Base-by-base conservation (phyloP, 2,888 invertebrate genomes). In the Tipula confusa region DNA sequence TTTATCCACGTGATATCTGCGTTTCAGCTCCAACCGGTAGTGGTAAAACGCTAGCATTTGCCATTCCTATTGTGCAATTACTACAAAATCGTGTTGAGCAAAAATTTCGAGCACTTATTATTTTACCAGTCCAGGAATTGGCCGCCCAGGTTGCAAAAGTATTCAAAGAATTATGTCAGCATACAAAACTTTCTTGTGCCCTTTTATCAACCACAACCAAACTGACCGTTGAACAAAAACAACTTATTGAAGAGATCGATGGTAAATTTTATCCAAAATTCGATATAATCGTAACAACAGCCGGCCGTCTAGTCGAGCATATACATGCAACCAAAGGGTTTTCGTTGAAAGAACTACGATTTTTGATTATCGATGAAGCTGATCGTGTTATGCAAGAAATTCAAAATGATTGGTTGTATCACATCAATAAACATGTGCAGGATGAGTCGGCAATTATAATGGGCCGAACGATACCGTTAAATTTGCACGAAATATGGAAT, bases 21-120 rank as follows among this genome's bases (percentile, higher is more conserved):
- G 96, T 99, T 31, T 98, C 97, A 79, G 98, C 98, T 18, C 98
- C 99, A 0, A 99, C 99, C 1, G 98, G 98, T 18, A 98, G 98
- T 91, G 99, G 99, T 24, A 99, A 99, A 91, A 99, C 99, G 0
- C 90, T 99, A 84, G 95, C 98, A 2, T 99, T 96, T 92, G 97
- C 96, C 82, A 90, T 99, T 85, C 99, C 99, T 6, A 93, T 98
- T 82, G 90, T 98, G 43, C 96, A 97, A 90, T 92, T 89, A 83
- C 87, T 96, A 85, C 91, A 92, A 87, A 88, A 90, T 83, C 90
- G 93, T 84, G 90, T 94, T 31, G 92, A 93, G 2, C 92, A 92
- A 83, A 92, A 93, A 87, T 91, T 97, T 29, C 91, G 96, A 86
- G 98, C 97, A 18, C 89, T 99, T 84, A 92, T 98, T n/a, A 95